Evolutionary conservation across 2,113 vertebrate genomes (phyloP), one percentile per base, ranked within the genome.

Genomic region (Sterna hirundo): DNA sequence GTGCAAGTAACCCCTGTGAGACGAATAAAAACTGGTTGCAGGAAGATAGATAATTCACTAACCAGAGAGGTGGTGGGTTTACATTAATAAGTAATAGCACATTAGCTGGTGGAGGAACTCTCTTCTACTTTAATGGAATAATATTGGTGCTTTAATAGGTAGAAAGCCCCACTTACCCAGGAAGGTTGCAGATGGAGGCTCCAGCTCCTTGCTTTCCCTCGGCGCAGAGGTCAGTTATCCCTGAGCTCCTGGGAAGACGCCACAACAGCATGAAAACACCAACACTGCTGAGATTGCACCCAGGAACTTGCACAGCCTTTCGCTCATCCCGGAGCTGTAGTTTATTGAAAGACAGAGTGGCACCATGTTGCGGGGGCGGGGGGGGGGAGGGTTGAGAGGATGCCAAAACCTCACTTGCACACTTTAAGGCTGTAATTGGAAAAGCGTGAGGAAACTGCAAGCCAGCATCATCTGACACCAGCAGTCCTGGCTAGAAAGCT

Each of bases 31-130:
- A 12, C n/a, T 51, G 36, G 34, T 57, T 88, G 34, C 65, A 82
- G 92, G 92, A 85, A 92, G 86, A 69, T 0, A 57, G 64, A 61
- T 88, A 82, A 87, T 87, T 87, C 51, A 82, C 86, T 82, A 74
- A 85, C 71, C 52, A 83, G 47, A 4, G 9, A 0, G 0, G 26
- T 54, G n/a, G 69, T 81, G 70, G 20, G 60, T 90, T 74, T 52
- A 66, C 83, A 95, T 96, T 27, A 96, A 94, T 94, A 94, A 96
- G 51, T 96, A 92, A 95, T 79, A 83, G 26, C 55, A 62, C 61
- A 90, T 96, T 90, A 95, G 55, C 47, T 66, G 30, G 70, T 78
- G 30, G 34, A 94, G 42, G 71, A 89, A 64, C 49, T 81, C 38
- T 78, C 29, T 69, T 81, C 42, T 36, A n/a, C 51, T 61, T 92